phyloP scores from a whole-genome alignment of 1,140 invertebrate genomes.

The Bradynema listronoti region DNA sequence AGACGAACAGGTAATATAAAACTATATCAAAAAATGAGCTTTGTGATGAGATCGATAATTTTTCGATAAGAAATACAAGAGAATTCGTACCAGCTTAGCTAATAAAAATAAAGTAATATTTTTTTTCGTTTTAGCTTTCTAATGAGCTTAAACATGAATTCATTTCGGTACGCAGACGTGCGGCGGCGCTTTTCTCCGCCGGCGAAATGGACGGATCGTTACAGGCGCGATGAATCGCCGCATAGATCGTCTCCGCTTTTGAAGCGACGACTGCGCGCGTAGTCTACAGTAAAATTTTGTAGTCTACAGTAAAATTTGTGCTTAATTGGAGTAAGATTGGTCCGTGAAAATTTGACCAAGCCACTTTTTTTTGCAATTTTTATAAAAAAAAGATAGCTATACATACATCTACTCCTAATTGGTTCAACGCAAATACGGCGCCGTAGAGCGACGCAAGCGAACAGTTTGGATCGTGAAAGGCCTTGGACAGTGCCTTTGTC shows the following conservation, averaged over 20 bases:
- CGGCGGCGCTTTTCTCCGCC: not conserved
- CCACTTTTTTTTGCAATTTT: not conserved
- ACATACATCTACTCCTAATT: slow-evolving; percentile 27
- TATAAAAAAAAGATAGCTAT: not conserved
- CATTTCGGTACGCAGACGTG: not conserved
- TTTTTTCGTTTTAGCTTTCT: no score
- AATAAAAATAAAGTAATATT: no score
- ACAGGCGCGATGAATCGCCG: slow-evolving; percentile 9
- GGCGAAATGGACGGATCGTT: not conserved
- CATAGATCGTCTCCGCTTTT: slow-evolving; percentile 11
- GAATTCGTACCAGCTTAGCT: no score
- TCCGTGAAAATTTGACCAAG: no score
- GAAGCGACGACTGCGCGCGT: slow-evolving; percentile 13
- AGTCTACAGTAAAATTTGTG: no score
- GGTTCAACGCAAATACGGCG: slow-evolving; percentile 18
- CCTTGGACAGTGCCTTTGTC: slow-evolving; percentile 18
- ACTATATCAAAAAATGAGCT: no score
- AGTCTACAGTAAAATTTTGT: slow-evolving; percentile 4
- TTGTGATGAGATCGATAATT: no score
- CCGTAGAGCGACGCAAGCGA: slow-evolving; percentile 24
- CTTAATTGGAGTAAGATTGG: no score
- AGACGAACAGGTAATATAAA: no score
- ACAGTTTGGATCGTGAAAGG: slow-evolving; percentile 23
- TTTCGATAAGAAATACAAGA: no score
- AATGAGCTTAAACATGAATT: no score